Evolutionary conservation across 2,113 vertebrate species (phyloP).

Genomic region (Elanoides forficatus): DNA sequence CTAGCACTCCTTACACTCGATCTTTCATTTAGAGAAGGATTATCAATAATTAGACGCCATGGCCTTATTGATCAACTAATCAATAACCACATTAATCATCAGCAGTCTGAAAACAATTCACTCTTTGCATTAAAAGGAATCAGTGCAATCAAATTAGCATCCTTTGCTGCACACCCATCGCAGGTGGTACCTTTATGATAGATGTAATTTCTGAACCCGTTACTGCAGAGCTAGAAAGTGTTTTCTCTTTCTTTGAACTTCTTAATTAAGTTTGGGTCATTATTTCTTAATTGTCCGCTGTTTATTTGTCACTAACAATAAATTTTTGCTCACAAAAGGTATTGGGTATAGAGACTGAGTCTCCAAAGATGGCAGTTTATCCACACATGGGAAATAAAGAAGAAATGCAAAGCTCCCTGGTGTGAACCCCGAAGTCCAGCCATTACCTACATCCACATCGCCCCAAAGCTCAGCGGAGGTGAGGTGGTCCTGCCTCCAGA

Average conservation of each 20-base stretch:
- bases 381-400: background rate
- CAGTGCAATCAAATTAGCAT: slow-evolving; percentile 64
- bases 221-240: background rate
- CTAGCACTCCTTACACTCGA: slow-evolving; percentile 74
- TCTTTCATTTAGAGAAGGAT: slow-evolving; percentile 82
- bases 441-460: fast-evolving
- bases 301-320: background rate
- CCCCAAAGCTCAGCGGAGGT: background rate
- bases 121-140: slow-evolving; percentile 72
- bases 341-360: background rate
- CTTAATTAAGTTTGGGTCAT: background rate
- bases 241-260: background rate
- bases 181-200: background rate
- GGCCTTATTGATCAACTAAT: slow-evolving; percentile 80
- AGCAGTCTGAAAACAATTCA: slow-evolving; percentile 75
- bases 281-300: background rate
- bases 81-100: slow-evolving; percentile 81
- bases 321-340: background rate
- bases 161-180: slow-evolving; percentile 1
- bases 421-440: background rate
- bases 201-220: background rate
- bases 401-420: background rate
- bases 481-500: background rate
- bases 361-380: background rate
- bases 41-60: slow-evolving; percentile 84